A percentile compares a stretch with the other conserved stretches of the same genome.
Conservation (phyloP, 2,888 invertebrate genomes). For the Tenthredo scrophulariae region DNA sequence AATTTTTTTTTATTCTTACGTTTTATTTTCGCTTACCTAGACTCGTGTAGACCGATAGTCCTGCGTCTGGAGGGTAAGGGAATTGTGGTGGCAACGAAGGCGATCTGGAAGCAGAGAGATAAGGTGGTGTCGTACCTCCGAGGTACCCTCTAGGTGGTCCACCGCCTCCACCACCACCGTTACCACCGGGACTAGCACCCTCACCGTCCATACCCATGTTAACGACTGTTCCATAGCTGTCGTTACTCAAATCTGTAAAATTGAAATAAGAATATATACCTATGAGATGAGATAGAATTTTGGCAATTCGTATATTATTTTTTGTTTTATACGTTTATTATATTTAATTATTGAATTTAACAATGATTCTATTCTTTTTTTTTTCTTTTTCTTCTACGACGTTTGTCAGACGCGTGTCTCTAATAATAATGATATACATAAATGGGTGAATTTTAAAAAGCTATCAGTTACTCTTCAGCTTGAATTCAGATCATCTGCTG, state of each 20-base stretch:
- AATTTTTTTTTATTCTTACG: not conserved
- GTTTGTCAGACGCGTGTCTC: not conserved
- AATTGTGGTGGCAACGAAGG: conserved; percentile 88
- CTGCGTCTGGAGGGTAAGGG: conserved; percentile 88
- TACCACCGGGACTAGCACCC: conserved; percentile 85
- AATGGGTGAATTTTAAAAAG: not conserved
- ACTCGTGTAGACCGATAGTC: conserved; percentile 91
- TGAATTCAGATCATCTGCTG: conserved; percentile 17
- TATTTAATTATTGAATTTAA: not conserved
- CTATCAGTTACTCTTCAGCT: not conserved
- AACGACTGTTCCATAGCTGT: conserved; percentile 92
- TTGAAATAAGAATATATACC: not conserved
- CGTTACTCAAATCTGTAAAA: conserved; percentile 89
- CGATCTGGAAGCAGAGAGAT: conserved; percentile 86
- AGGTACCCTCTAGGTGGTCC: conserved; percentile 81
- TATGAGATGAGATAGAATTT: too few species aligned
- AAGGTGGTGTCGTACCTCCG: conserved; percentile 88
- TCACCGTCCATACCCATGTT: conserved; percentile 91
- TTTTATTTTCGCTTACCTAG: conserved; percentile 81
- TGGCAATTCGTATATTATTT: too few species aligned
- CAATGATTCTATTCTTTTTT: not conserved
- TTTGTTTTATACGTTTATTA: too few species aligned
- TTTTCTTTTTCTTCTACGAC: not conserved
- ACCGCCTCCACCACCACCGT: conserved; percentile 76
- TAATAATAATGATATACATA: too few species aligned